phyloP scores from a whole-genome alignment of 2,113 vertebrate genomes.

The Gorilla gorilla region DNA sequence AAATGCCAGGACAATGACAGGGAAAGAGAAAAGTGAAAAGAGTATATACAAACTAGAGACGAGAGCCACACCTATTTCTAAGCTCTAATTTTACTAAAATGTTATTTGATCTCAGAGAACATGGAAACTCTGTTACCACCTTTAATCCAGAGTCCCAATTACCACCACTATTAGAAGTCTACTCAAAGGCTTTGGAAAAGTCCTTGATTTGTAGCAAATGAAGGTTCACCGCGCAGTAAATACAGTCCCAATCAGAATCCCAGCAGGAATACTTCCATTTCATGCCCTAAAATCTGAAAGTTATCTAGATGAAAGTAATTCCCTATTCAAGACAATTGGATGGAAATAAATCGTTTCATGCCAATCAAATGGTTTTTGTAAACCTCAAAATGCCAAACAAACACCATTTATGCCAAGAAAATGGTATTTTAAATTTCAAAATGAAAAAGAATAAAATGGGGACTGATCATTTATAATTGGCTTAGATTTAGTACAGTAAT shows the following conservation, averaged over 20 bases:
- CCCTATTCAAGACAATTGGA: not conserved
- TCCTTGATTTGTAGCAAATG: not conserved
- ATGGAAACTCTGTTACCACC: not conserved
- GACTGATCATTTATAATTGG: not conserved
- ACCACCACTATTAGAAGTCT: not conserved
- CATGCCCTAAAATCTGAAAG: not conserved
- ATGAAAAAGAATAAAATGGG: not conserved
- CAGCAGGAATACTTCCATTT: not conserved
- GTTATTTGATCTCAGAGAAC: not conserved
- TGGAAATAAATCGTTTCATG: not conserved
- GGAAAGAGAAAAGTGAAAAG: not conserved
- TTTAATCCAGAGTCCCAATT: not conserved
- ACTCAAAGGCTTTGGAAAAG: not conserved
- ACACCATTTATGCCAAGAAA: not conserved
- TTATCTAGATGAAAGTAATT: not conserved
- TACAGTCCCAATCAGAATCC: not conserved
- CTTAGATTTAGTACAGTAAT: not conserved
- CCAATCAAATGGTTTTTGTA: not conserved
- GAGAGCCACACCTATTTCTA: not conserved
- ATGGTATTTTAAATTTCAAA: not conserved
- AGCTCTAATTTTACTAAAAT: not conserved
- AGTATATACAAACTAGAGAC: not conserved
- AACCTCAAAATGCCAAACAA: not conserved
- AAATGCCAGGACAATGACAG: not conserved
- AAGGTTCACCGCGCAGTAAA: not conserved